phyloP scores from a whole-genome alignment of 2,888 invertebrate species.

The Linnaemya tessellans region DNA sequence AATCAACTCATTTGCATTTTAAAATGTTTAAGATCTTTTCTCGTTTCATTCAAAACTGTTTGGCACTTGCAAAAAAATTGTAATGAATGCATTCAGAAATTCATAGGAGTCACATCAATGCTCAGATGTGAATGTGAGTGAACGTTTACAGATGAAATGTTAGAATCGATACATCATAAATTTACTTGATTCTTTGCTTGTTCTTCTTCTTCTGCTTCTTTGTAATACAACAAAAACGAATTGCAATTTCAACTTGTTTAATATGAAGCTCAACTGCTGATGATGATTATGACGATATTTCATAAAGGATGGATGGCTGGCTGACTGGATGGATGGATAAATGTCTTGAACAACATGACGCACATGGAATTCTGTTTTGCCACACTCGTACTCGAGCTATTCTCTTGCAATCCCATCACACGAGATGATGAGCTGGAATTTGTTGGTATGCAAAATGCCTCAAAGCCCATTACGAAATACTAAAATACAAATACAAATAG shows the following conservation, averaged over 20 bases:
- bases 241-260: conserved; percentile 17
- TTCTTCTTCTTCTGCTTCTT: neutral
- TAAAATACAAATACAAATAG: neutral
- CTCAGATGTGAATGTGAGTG: neutral
- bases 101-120: neutral
- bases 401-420: neutral
- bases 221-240: neutral
- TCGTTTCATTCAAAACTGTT: too few relatives aligned
- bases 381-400: conserved; percentile 14
- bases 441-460: conserved; percentile 37
- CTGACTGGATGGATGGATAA: neutral
- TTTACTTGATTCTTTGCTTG: neutral
- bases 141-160: neutral
- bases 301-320: neutral
- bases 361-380: conserved; percentile 24
- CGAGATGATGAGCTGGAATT: neutral
- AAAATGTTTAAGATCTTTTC: too few relatives aligned
- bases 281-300: conserved; percentile 26
- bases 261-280: conserved; percentile 26
- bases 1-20: too few relatives aligned
- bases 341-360: conserved; percentile 35
- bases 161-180: neutral
- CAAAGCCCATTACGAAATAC: conserved; percentile 39
- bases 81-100: too few relatives aligned
- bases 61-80: too few relatives aligned